A percentile compares a stretch with the other conserved stretches of the same genome.
Conservation (phyloP, 2,888 invertebrate species). For the Chrysotoxum bicinctum region DNA sequence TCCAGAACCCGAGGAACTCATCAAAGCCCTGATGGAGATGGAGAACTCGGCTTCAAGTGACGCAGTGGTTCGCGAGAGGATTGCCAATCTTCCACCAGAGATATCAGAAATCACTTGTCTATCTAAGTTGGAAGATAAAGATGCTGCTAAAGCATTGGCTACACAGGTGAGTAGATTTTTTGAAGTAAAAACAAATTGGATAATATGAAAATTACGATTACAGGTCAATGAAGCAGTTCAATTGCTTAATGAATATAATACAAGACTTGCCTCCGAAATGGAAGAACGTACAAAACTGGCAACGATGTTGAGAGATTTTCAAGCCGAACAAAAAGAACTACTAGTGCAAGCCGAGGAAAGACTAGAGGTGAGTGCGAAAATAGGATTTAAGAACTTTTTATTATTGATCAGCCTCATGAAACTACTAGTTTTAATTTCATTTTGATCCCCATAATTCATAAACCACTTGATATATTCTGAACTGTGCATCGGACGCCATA, state of each 20-base stretch:
- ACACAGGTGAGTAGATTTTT: slow-evolving; percentile 84
- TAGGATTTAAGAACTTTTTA: background rate
- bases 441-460: no score
- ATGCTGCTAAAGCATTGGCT: slow-evolving; percentile 89
- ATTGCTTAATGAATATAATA: slow-evolving; percentile 94
- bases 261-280: slow-evolving; percentile 92
- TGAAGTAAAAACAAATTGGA: background rate
- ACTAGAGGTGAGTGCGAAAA: slow-evolving; percentile 86
- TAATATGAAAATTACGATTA: background rate
- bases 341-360: slow-evolving; percentile 93
- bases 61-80: slow-evolving; percentile 94
- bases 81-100: slow-evolving; percentile 96
- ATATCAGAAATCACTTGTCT: slow-evolving; percentile 95
- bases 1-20: slow-evolving; percentile 95
- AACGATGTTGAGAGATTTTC: slow-evolving; percentile 93
- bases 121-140: slow-evolving; percentile 92
- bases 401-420: no score
- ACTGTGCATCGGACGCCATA: no score
- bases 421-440: no score
- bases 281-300: slow-evolving; percentile 93
- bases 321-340: slow-evolving; percentile 92
- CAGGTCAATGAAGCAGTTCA: slow-evolving; percentile 90
- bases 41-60: slow-evolving; percentile 98
- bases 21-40: slow-evolving; percentile 91
- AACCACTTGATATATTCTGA: no score